Evolutionary conservation across 2,888 invertebrate genomes (phyloP).

Genomic region (Andricus curvator): DNA sequence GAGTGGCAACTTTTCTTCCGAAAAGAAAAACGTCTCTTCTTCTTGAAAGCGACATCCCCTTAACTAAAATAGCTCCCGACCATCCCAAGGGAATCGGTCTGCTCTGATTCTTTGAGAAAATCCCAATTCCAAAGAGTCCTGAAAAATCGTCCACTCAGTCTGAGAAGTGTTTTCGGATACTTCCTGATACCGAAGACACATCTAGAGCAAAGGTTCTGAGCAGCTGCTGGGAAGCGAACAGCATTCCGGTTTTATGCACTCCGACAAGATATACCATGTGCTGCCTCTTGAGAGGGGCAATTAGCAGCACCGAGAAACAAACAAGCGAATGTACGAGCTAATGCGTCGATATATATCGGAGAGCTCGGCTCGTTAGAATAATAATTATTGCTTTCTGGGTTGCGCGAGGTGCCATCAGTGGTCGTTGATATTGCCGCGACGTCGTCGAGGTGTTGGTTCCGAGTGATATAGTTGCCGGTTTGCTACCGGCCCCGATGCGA

Average conservation of each 20-base stretch:
- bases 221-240: constrained; percentile 35
- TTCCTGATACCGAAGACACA: constrained; percentile 20
- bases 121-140: constrained; percentile 20
- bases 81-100: constrained; percentile 2
- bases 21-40: constrained; percentile 2
- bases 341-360: constrained; percentile 63
- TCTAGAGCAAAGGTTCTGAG: constrained; percentile 33
- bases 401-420: constrained; percentile 38
- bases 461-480: constrained; percentile 69
- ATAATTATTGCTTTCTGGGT: constrained; percentile 66
- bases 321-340: constrained; percentile 59
- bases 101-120: constrained; percentile 1
- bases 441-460: constrained; percentile 31
- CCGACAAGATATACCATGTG: constrained; percentile 37
- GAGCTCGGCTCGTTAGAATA: constrained; percentile 57
- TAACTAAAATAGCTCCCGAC: constrained; percentile 22
- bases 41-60: constrained; percentile 23
- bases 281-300: constrained; percentile 55
- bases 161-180: constrained; percentile 37
- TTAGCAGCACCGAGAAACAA: constrained; percentile 64
- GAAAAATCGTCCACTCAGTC: constrained; percentile 33
- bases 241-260: constrained; percentile 52
- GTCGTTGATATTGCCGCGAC: constrained; percentile 26
- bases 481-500: constrained; percentile 66
- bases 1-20: background rate